phyloP scores from a whole-genome alignment of 2,113 vertebrate species.

The Misgurnus anguillicaudatus region DNA sequence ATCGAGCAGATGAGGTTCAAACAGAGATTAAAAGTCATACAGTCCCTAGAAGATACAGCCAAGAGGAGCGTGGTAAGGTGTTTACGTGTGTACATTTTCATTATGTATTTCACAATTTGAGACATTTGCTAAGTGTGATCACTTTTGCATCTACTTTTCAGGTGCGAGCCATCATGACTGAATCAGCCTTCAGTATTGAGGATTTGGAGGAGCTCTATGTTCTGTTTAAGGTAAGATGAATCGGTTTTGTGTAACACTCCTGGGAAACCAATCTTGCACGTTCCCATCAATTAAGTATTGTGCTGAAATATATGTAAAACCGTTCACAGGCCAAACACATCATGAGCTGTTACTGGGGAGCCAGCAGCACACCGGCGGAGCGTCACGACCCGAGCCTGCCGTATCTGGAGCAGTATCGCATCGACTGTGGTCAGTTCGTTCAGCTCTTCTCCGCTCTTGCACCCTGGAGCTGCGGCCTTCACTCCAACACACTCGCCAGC shows the following conservation, averaged over 20 bases:
- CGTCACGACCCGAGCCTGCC: slow-evolving; percentile 91
- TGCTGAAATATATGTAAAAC: too few relatives aligned
- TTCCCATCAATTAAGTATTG: too few relatives aligned
- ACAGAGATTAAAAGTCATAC: slow-evolving; percentile 96
- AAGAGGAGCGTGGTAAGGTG: slow-evolving; percentile 93
- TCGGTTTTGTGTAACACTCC: too few relatives aligned
- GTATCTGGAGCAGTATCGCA: slow-evolving; percentile 97
- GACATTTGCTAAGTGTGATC: neutral
- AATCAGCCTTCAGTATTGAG: slow-evolving; percentile 91
- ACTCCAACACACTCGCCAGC: slow-evolving; percentile 78
- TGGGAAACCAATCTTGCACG: too few relatives aligned
- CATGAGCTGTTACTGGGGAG: slow-evolving; percentile 94
- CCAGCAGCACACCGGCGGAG: slow-evolving; percentile 71
- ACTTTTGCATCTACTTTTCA: slow-evolving; percentile 55
- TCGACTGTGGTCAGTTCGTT: slow-evolving; percentile 84
- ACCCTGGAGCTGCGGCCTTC: slow-evolving; percentile 86
- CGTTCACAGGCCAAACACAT: slow-evolving; percentile 86
- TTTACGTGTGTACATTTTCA: neutral
- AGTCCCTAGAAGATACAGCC: slow-evolving; percentile 94
- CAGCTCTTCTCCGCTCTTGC: slow-evolving; percentile 84
- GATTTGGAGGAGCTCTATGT: slow-evolving; percentile 94
- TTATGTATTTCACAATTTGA: neutral
- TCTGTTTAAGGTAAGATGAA: slow-evolving; percentile 88
- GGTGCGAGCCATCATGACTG: slow-evolving; percentile 93
- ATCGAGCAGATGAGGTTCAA: slow-evolving; percentile 99